A percentile compares a stretch with the other conserved stretches of the same genome.
Conservation (phyloP, 2,113 vertebrate genomes). For the Gobius niger region DNA sequence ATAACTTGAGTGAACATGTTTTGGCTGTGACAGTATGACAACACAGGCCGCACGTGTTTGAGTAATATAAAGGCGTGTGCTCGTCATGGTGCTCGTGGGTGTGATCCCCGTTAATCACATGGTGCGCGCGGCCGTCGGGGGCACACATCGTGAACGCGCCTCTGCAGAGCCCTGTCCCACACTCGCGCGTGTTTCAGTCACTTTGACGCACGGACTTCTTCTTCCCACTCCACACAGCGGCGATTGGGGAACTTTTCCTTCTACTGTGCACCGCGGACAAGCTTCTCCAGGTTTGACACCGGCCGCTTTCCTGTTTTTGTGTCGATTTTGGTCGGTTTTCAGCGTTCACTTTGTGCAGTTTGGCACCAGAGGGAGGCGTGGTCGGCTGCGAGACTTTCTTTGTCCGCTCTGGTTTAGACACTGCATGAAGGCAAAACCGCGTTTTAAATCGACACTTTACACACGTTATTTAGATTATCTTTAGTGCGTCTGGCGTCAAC, state of each 20-base stretch:
- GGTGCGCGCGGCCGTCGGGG: slow-evolving; percentile 1
- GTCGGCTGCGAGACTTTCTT: slow-evolving; percentile 38
- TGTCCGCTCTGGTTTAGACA: slow-evolving; percentile 36
- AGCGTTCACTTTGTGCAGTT: slow-evolving; percentile 18
- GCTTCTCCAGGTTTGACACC: slow-evolving; percentile 38
- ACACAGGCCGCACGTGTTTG: neutral
- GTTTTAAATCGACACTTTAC: neutral
- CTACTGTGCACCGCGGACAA: slow-evolving; percentile 3
- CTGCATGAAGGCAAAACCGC: rapidly evolving
- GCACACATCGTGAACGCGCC: slow-evolving; percentile 24
- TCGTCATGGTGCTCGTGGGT: neutral
- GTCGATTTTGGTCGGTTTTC: neutral
- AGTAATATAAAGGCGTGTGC: too few species aligned
- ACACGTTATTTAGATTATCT: neutral
- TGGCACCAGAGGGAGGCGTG: slow-evolving; percentile 50
- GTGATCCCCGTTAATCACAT: neutral
- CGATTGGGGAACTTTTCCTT: neutral
- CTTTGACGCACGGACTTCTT: slow-evolving; percentile 39
- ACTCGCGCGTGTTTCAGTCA: slow-evolving; percentile 30
- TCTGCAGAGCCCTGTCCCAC: neutral
- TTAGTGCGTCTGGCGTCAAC: neutral
- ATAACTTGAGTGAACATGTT: too few species aligned
- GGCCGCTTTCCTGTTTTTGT: neutral
- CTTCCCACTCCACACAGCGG: slow-evolving; percentile 21
- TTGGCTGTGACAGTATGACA: neutral